Evolutionary conservation across 2,888 invertebrate species (phyloP).

Genomic region (Eremobia ochroleuca): DNA sequence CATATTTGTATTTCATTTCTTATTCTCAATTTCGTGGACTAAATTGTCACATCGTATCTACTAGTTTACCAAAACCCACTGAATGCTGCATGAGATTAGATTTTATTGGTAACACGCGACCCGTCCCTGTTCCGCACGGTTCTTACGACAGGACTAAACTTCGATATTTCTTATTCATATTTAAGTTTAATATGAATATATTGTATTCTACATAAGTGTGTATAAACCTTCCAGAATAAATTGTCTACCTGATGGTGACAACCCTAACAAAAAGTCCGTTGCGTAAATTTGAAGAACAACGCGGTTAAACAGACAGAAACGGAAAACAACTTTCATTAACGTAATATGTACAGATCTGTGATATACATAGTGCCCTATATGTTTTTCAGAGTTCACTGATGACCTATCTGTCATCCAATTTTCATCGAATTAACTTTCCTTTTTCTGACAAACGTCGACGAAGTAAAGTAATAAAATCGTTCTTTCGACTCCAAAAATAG

Average conservation of each 20-base stretch:
- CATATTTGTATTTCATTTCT: background rate
- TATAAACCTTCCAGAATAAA: too few species aligned
- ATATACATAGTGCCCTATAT: background rate
- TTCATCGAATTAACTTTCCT: background rate
- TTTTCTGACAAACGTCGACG: background rate
- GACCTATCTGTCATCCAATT: background rate
- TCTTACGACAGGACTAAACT: too few species aligned
- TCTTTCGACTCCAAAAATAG: background rate
- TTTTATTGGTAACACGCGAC: background rate
- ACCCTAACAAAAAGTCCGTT: too few species aligned
- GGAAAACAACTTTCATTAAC: too few species aligned
- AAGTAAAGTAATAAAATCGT: slow-evolving; percentile 10
- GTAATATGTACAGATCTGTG: too few species aligned
- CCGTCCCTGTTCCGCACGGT: too few species aligned
- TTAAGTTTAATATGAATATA: too few species aligned
- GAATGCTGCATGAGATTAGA: background rate
- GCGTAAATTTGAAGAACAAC: too few species aligned
- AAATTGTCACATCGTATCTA: background rate
- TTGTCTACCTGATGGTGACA: too few species aligned
- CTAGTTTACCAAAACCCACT: background rate
- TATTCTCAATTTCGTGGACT: background rate
- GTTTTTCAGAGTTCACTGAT: background rate
- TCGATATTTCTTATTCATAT: too few species aligned
- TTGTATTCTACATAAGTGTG: too few species aligned
- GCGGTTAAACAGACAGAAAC: too few species aligned